Evolutionary conservation across 2,113 vertebrate genomes (phyloP), one percentile per base, ranked within the genome.

Genomic region (Aythya baeri): DNA sequence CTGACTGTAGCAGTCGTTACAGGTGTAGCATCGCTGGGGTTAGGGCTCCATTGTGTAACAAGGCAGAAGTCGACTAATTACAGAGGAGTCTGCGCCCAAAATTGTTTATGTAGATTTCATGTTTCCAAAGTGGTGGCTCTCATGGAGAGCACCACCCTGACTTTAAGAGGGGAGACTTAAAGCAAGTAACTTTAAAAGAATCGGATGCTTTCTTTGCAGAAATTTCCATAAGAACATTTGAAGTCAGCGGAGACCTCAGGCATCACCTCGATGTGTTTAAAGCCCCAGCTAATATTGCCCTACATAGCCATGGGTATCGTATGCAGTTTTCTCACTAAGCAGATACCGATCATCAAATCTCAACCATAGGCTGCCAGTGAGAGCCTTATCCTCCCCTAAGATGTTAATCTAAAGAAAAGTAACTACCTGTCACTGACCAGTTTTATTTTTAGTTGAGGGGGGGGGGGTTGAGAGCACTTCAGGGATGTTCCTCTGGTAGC

Each of bases 41-140:
- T 49, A 49, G 46, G 20, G 46, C 46, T 11, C 46, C 46, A 49
- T 49, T 49, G 21, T 49, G 86, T 83, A 87, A 79, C 71, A 66
- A 94, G 88, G 17, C 81, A 92, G 88, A 92, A 95, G 91, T 89
- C 82, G 63, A 41, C 83, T 97, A 96, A 96, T 96, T 95, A 93
- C 57, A 93, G 92, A 85, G 92, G 88, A 55, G 66, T 73, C 88
- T 49, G 52, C 71, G 74, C 71, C 78, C 85, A 71, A 82, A 96
- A 91, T 77, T 89, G 91, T 96, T 97, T 84, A 31, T 91, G 86
- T 92, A 62, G 67, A 44, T 32, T 95, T 86, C 18, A 14, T 65
- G 57, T 66, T 89, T 91, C 74, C 72, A 1, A 92, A 92, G 66
- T 11, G 50, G 43, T 90, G 59, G 44, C 74, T 86, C 54, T 88